Evolutionary conservation across 2,888 invertebrate genomes (phyloP).

Genomic region (Clitarchus hookeri): DNA sequence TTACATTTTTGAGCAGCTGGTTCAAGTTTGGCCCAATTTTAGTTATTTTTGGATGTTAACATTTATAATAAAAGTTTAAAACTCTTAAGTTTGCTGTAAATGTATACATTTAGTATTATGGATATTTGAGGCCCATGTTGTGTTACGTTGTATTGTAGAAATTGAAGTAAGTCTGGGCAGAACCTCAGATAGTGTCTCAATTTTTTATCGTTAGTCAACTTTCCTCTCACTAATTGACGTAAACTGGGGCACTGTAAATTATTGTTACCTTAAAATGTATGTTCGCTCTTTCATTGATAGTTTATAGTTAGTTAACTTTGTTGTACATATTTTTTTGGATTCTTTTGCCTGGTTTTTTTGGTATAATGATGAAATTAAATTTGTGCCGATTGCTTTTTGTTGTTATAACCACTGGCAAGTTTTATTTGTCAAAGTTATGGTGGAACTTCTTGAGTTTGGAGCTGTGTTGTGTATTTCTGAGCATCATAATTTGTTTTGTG

Average conservation of each 20-base stretch:
- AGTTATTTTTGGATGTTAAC: neutral
- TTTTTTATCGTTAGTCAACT: neutral
- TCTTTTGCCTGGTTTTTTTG: neutral
- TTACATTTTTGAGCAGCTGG: neutral
- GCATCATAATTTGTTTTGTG: neutral
- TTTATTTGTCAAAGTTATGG: neutral
- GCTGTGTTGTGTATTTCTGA: neutral
- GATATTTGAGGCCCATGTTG: too few relatives aligned
- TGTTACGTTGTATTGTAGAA: neutral
- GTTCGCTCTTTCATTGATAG: neutral
- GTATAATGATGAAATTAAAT: neutral
- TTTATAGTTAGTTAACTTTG: neutral
- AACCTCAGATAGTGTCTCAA: neutral
- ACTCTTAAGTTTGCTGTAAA: neutral
- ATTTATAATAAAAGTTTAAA: neutral
- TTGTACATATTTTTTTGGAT: neutral
- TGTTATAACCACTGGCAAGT: neutral
- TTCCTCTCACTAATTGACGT: neutral
- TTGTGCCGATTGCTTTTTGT: neutral
- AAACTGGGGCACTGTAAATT: neutral
- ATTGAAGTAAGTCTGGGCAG: neutral
- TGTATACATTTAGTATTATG: too few relatives aligned
- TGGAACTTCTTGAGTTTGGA: neutral
- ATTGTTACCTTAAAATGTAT: slow-evolving; percentile 14
- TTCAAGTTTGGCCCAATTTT: neutral